Conservation (phyloP, 2,113 vertebrate species). For the Notarius quadriscutis region DNA sequence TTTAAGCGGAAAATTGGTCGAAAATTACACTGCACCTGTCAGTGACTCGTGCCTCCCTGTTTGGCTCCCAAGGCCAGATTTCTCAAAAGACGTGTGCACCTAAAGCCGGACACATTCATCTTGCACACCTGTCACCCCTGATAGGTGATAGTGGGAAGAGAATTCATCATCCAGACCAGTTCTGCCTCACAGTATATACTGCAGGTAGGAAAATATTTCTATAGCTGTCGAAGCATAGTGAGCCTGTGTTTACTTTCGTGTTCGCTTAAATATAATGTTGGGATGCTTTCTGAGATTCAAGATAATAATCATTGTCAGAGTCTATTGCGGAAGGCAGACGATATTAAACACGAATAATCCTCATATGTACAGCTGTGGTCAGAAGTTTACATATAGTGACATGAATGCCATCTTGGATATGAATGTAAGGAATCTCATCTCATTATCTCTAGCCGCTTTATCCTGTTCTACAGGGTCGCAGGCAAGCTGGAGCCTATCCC, state of each 20-base stretch:
- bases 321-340: neutral
- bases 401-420: no score
- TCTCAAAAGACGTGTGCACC: slow-evolving; percentile 59
- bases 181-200: slow-evolving; percentile 51
- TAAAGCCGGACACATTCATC: slow-evolving; percentile 69
- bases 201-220: slow-evolving; percentile 46
- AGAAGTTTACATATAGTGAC: no score
- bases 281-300: neutral
- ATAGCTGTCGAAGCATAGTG: slow-evolving; percentile 19
- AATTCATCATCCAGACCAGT: slow-evolving; percentile 57
- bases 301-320: neutral
- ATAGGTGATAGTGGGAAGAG: slow-evolving; percentile 60
- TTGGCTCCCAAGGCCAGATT: slow-evolving; percentile 66
- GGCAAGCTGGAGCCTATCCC: no score
- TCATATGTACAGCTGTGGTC: neutral
- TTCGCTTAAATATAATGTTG: neutral
- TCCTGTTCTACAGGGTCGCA: no score
- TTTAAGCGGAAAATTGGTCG: slow-evolving; percentile 69
- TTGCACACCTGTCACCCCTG: slow-evolving; percentile 62
- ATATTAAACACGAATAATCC: neutral
- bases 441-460: no score
- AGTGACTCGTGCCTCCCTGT: slow-evolving; percentile 64
- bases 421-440: no score
- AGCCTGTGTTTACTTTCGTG: neutral
- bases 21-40: slow-evolving; percentile 62